Base-by-base conservation (phyloP, 1,140 invertebrate genomes). In the Drosophila pruinosa region DNA sequence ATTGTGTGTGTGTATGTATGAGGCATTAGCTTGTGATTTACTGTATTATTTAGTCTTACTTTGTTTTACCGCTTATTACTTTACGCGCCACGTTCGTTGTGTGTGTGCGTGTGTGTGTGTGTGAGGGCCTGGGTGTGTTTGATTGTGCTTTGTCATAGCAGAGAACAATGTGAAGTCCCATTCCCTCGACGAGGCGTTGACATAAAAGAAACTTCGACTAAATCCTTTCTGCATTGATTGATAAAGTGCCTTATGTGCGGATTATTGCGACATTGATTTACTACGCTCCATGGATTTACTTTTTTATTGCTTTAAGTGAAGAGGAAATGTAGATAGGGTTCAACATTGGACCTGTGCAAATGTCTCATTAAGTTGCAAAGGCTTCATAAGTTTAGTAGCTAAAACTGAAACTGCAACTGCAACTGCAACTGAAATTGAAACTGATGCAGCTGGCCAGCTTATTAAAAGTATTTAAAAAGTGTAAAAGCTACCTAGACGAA, bases 191-290 rank as follows among this genome's bases (percentile, higher is more conserved):
- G 50, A 57, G 72, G 74, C 78, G 82, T 82, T 88, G 81, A 88
- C 81, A 85, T 86, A 85, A 72, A 72, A 54, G 63, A 68, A 76
- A 86, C 76, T 71, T 78, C 68, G 56, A 67, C 67, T 70, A 88
- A 88, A 88, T 89, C 82, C 83, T 82, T 88, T 88, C 75, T 89
- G 82, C 82, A 89, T 89, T 88, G 82, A 88, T 88, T 88, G 82
- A 88, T 88, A 88, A 88, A 89, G 82, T 88, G 75, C 82, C 82
- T 88, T 89, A 89, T 88, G 83, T 67, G 75, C 71, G 82, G 83
- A 89, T 88, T 88, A 88, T 50, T 71, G 68, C 72, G 82, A 88
- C 83, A 88, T 82, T 89, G 82, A 88, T 86, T 86, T 88, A 86
- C 83, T 82, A 78, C 70, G 78, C 78, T 65, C 53, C 67, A 52